These are phyloP conservation scores for Cichlasoma orientale DNA, from an alignment of 2,797 vertebrate species.

Conservation along the genomic window DNA sequence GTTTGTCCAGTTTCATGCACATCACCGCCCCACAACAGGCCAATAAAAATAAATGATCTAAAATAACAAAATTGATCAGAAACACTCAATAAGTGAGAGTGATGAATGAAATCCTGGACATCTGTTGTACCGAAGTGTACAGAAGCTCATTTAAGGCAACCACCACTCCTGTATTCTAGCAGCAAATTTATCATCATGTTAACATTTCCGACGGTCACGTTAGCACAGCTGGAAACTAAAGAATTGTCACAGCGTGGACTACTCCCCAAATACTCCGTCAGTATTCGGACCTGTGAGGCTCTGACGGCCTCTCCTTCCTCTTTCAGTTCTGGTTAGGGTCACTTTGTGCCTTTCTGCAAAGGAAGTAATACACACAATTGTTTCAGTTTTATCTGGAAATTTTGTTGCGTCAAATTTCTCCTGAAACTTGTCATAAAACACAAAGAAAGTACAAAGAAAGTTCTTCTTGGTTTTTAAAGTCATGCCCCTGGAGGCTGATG, in stretches of 20 bases:
- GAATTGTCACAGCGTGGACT: neutral
- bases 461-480: neutral
- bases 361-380: neutral
- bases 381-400: neutral
- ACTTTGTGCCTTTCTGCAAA: neutral
- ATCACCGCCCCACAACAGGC: no score
- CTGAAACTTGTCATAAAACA: neutral
- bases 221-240: no score
- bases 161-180: no score
- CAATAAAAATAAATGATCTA: no score
- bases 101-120: no score
- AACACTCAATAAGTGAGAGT: no score
- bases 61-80: no score
- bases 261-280: neutral
- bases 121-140: no score
- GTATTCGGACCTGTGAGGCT: neutral
- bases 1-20: neutral
- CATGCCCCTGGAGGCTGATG: neutral
- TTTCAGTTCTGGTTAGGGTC: rapidly evolving
- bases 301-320: neutral
- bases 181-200: neutral
- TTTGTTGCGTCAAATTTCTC: neutral
- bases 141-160: no score
- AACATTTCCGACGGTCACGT: neutral
- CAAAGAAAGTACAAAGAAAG: constrained; percentile 1